Base-by-base conservation (phyloP, 2,113 vertebrate species). In the Malaclemys terrapin region DNA sequence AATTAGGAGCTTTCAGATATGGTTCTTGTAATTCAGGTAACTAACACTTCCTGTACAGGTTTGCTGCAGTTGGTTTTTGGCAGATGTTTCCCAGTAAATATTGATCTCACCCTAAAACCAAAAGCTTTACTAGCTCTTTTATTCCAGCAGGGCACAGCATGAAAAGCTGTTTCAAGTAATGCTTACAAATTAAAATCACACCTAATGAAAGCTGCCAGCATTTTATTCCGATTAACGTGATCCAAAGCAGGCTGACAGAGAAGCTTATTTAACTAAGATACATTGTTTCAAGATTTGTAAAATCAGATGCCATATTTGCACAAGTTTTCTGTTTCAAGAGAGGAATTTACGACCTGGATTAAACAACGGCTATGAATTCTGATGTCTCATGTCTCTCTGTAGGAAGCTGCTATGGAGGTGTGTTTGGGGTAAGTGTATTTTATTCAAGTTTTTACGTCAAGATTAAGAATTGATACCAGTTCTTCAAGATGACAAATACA, bases 211-310 rank as follows among this genome's bases (percentile, higher is more conserved):
- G 2, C 49, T 35, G 81, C 49, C 35, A 92, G 90, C 53, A 62
- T 85, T 96, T 91, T 50, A 81, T 22, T 84, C 24, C 82, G 81
- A n/a, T 7, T 89, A 75, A 72, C 24, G 29, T 31, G 49, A 59
- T 85, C 56, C 83, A 87, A 94, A 38, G 4, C 52, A 80, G 84
- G 76, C 35, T 10, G 31, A 81, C 22, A 78, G 10, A 53, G 19
- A 94, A 96, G 80, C 38, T 80, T 75, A 4, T 87, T 94, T 62
- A 94, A 95, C 38, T 4, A 29, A 38, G 8, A 27, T 2, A 13
- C 38, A 90, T 72, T 80, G 85, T 94, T 93, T 91, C 57, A 90
- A 52, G 38, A 91, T 65, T 53, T 75, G 42, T 84, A 75, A 75
- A 93, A 72, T 54, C 29, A 83, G 53, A 87, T 90, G 14, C 25